Evolutionary conservation across 2,888 invertebrate species (phyloP), one percentile per base, ranked within the genome.

Genomic region (Agrilus mali): DNA sequence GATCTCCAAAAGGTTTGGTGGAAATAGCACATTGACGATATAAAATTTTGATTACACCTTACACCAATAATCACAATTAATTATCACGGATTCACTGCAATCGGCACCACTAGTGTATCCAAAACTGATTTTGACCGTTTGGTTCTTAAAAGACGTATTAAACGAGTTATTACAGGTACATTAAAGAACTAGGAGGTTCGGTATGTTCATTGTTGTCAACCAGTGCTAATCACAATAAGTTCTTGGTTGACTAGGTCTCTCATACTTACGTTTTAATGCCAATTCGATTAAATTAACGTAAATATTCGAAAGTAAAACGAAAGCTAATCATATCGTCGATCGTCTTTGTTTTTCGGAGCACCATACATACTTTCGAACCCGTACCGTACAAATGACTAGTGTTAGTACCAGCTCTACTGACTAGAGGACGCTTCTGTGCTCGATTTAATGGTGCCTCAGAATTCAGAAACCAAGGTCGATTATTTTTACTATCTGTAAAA

Each of bases 311-410:
- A 48, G 42, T 40, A 40, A 44, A 44, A 42, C 22, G 15, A 17
- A 37, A 37, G 27, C 27, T 27, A 27, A 37, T 15, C 37, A 37
- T 42, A 42, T 42, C 42, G 38, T 34, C 31, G 37, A 33, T 44
- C 36, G 37, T 44, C 48, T 48, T 48, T 48, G 48, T 48, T 27
- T 27, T 46, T 37, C 36, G 39, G 38, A 46, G 43, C 46, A 45
- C 45, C 43, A 47, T 10, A 27, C 45, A 43, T 38, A 43, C 43
- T 39, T 43, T 44, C 43, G 39, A 38, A 43, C 43, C 42, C 27
- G 27, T 10, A 27, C 27, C 27, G 27, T 27, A 10, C 10, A 27
- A 27, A 27, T 27, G 27, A 27, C 27, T 27, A 10, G 10, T 47
- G 44, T 42, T 41, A 32, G 16, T 40, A 36, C 15, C 40, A n/a